Base-by-base conservation (phyloP, 2,797 vertebrate genomes). In the Babyrousa celebensis region DNA sequence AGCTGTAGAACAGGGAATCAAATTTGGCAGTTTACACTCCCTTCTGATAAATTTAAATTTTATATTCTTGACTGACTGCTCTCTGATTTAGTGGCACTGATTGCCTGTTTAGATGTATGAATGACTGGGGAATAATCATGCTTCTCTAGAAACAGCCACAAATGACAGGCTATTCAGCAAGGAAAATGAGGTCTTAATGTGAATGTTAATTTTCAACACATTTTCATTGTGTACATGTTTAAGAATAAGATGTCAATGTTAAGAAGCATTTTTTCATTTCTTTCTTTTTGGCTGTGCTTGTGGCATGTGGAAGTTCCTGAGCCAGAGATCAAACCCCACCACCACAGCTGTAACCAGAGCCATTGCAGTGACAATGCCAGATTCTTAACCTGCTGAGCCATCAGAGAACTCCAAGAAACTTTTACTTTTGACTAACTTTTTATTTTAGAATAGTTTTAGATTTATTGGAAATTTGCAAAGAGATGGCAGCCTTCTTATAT, bases 171-270 rank as follows among this genome's bases (percentile, higher is more conserved):
- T 95, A 95, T 96, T 96, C 94, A 94, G 91, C 92, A 97, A 98
- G 97, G 98, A 97, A 98, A 98, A 97, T 96, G 90, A 97, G 79
- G 11, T 91, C 95, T 98, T 98, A 98, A 98, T 96, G 92, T 84
- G 92, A 96, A 95, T 97, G 96, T 96, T 98, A 98, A 98, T 98
- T 97, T 98, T 97, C 95, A 97, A 97, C 96, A 97, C 91, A 95
- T 71, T 96, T 85, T 23, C 40, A 52, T 70, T 95, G 78, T 95
- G 83, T 68, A 48, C 70, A 91, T 87, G 83, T 96, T 94, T 96
- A 84, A 43, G 56, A 75, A 82, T 72, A 88, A 74, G 71, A 95
- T 54, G 62, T 71, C 36, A 94, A 6, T 27, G 58, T 63, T 92
- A 74, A 63, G 21, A 40, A 92, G 65, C 25, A 63, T 63, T 97